Percentiles rank a stretch among this genome's conserved stretches.
These are phyloP conservation scores for Aphis craccivora DNA, from an alignment of 1,140 invertebrate species.

Conservation along the genomic window DNA sequence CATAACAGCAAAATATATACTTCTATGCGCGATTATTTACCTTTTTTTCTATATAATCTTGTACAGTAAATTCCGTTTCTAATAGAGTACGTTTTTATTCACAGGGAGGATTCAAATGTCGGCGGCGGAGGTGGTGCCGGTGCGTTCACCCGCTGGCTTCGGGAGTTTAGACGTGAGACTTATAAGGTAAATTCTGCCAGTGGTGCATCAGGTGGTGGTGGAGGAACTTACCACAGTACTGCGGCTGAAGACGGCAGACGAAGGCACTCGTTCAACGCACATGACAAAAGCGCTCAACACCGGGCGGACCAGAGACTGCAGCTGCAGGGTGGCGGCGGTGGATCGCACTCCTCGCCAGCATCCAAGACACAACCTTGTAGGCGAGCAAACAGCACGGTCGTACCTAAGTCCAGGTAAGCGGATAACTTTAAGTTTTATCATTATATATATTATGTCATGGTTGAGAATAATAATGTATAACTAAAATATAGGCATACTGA, in stretches of 20 bases:
- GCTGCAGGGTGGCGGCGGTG: not conserved
- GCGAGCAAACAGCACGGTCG: constrained; percentile 35
- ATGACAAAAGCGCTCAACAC: constrained; percentile 32
- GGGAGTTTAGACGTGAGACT: constrained; percentile 41
- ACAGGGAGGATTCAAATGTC: constrained; percentile 32
- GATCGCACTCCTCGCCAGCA: not conserved
- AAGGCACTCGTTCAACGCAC: constrained; percentile 45
- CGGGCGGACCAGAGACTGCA: not conserved
- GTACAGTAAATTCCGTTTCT: not conserved
- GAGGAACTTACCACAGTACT: constrained; percentile 43
- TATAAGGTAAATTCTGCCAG: constrained; percentile 29
- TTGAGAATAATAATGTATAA: too few species aligned
- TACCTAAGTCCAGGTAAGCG: constrained; percentile 39
- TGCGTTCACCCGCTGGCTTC: constrained; percentile 38
- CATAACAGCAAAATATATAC: not conserved
- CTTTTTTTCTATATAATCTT: not conserved
- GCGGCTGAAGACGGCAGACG: constrained; percentile 34
- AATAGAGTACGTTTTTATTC: not conserved
- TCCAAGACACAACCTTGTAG: constrained; percentile 5
- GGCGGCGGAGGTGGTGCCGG: not conserved
- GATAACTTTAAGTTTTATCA: not conserved
- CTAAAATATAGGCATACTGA: too few species aligned
- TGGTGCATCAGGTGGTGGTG: not conserved
- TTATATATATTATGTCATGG: too few species aligned
- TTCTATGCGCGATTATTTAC: not conserved